phyloP scores from a whole-genome alignment of 2,797 vertebrate genomes.

The Pampus argenteus region DNA sequence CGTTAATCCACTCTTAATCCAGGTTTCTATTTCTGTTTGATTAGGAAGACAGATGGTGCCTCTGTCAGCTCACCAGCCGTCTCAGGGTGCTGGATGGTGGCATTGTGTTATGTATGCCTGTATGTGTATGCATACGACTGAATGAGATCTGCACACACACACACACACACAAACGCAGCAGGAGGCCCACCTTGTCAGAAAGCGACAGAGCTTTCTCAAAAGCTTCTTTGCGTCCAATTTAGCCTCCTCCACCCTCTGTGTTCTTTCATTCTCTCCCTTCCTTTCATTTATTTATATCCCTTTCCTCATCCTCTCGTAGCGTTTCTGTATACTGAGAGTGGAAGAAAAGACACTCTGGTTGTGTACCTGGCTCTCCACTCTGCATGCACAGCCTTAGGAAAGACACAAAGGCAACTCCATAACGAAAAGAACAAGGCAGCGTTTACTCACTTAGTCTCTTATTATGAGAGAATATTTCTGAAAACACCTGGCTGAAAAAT shows the following conservation, averaged over 20 bases:
- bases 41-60: slow-evolving; percentile 78
- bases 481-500: background rate
- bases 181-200: slow-evolving; percentile 61
- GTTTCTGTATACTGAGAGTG: slow-evolving; percentile 41
- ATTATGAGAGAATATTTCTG: slow-evolving; percentile 1
- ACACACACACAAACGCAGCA: slow-evolving; percentile 51
- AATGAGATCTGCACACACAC: slow-evolving; percentile 27
- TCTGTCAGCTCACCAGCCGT: slow-evolving; percentile 66
- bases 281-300: slow-evolving; percentile 82
- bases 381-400: slow-evolving; percentile 42
- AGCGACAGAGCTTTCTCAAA: slow-evolving; percentile 54
- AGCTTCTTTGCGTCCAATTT: slow-evolving; percentile 66
- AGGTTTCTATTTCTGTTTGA: slow-evolving; percentile 65
- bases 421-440: slow-evolving; percentile 23
- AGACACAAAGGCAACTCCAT: slow-evolving; percentile 23
- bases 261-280: slow-evolving; percentile 48
- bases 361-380: slow-evolving; percentile 55
- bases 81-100: slow-evolving; percentile 52
- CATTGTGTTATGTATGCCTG: slow-evolving; percentile 31
- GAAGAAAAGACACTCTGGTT: slow-evolving; percentile 30
- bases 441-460: slow-evolving; percentile 26
- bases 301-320: slow-evolving; percentile 48
- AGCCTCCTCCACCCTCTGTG: slow-evolving; percentile 57
- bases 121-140: slow-evolving; percentile 16
- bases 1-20: slow-evolving; percentile 46